Evolutionary conservation across 2,797 vertebrate genomes (phyloP), one percentile per base, ranked within the genome.

Genomic region (Micropoecilia bifurca): DNA sequence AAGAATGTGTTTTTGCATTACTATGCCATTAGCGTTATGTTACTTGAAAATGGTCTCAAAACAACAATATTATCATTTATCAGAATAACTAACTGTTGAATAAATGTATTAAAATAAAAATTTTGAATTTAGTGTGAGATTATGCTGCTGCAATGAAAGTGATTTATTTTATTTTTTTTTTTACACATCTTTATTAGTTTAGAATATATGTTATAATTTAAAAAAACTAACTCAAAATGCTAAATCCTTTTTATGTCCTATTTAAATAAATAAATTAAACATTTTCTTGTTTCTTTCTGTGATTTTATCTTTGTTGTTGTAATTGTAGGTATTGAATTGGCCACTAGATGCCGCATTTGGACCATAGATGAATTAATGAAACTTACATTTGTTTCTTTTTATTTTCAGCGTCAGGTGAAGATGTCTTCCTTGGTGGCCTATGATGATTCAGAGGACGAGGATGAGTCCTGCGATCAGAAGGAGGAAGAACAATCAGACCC

Each of bases 391-490:
- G 6, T 47, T 47, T 18, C 46, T 73, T 41, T 73, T 41, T 73
- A 0, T 80, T 87, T 86, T 79, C 41, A 88, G 86, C 30, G 20
- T 68, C 18, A 61, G 55, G 73, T 50, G 63, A 89, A 71, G 77
- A 98, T 98, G 97, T 96, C 92, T 80, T 96, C 97, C 0, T 88
- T 99, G 88, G 98, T 99, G 90, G 96, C 96, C 61, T 99, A 99
- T 80, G 98, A 97, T 2, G 97, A 98, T 80, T 99, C 98, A 5
- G 97, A 97, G 79, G 95, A 97, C 0, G 97, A 97, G 69, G 91
- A 96, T 36, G 96, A 97, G 10, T 81, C 2, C 53, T 85, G 83
- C 30, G 50, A 80, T 74, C 80, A 85, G 69, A 73, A n/a, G 0
- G 28, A 82, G 1, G 46, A 25, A 4, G 84, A 80, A 74, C 80